These are phyloP conservation scores for Sebastiscus albofasciatus DNA, from an alignment of 2,797 vertebrate species.

Conservation along the genomic window DNA sequence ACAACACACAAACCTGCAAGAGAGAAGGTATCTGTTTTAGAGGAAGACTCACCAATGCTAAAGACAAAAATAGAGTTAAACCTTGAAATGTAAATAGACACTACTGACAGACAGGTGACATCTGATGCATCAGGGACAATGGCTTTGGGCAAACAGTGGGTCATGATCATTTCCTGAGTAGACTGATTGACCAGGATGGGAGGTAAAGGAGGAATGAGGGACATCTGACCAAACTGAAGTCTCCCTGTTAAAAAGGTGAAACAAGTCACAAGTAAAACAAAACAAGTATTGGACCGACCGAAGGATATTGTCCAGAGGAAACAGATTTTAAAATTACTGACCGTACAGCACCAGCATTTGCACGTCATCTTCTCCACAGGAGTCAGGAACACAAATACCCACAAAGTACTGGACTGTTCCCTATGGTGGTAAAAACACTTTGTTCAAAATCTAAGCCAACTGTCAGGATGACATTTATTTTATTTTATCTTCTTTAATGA, in stretches of 20 bases:
- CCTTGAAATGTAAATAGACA: not conserved
- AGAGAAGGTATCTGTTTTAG: not conserved
- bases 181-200: constrained; percentile 71
- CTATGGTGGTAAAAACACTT: constrained; percentile 43
- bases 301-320: not conserved
- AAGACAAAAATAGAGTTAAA: not conserved
- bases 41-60: not conserved
- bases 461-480: not conserved
- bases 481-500: not conserved
- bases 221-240: constrained; percentile 63
- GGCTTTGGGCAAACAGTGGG: constrained; percentile 67
- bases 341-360: constrained; percentile 70
- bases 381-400: constrained; percentile 84
- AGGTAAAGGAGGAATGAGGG: constrained; percentile 77
- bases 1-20: constrained; percentile 79
- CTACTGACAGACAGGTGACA: constrained; percentile 78
- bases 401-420: constrained; percentile 79
- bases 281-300: not conserved
- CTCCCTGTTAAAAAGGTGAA: constrained; percentile 58
- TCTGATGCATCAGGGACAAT: constrained; percentile 62
- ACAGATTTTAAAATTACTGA: constrained; percentile 47
- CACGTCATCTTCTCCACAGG: constrained; percentile 79
- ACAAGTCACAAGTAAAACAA: not conserved
- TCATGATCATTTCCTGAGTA: constrained; percentile 72
- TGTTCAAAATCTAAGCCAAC: not conserved